Evolutionary conservation across 2,888 invertebrate species (phyloP).

Genomic region (Leucania comma): DNA sequence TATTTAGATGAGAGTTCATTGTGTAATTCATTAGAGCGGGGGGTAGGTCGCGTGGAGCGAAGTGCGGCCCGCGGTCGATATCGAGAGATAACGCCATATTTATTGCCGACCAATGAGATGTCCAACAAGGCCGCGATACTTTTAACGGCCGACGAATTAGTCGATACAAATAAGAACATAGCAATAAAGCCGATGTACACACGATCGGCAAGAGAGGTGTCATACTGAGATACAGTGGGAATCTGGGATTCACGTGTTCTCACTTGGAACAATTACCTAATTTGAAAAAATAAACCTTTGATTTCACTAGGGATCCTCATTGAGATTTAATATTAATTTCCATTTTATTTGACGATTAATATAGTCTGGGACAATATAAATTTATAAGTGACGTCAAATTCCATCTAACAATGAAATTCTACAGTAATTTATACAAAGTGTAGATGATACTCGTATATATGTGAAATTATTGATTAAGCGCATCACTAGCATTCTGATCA

Average conservation of each 20-base stretch:
- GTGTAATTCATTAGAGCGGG: conserved; percentile 90
- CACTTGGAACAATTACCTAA: neutral
- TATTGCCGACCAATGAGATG: conserved; percentile 87
- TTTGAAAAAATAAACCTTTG: neutral
- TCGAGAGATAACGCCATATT: conserved; percentile 88
- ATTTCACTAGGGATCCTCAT: neutral
- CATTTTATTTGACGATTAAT: neutral
- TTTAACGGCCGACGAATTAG: conserved; percentile 86
- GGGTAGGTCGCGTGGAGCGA: conserved; percentile 82
- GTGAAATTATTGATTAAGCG: conserved; percentile 52
- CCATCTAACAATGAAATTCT: conserved; percentile 28
- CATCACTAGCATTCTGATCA: conserved; percentile 64
- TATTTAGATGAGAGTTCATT: conserved; percentile 91
- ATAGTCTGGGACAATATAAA: neutral
- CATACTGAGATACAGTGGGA: conserved; percentile 42
- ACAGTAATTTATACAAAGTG: conserved; percentile 30
- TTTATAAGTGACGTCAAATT: conserved; percentile 5
- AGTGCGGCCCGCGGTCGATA: conserved; percentile 86
- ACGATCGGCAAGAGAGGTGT: conserved; percentile 47
- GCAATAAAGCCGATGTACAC: conserved; percentile 60
- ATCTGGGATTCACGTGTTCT: conserved; percentile 15
- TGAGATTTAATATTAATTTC: neutral
- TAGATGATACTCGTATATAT: conserved; percentile 49
- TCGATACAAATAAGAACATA: conserved; percentile 81
- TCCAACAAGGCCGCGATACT: conserved; percentile 84